Evolutionary conservation across 1,140 invertebrate genomes (phyloP).

Genomic region (Ips typographus): DNA sequence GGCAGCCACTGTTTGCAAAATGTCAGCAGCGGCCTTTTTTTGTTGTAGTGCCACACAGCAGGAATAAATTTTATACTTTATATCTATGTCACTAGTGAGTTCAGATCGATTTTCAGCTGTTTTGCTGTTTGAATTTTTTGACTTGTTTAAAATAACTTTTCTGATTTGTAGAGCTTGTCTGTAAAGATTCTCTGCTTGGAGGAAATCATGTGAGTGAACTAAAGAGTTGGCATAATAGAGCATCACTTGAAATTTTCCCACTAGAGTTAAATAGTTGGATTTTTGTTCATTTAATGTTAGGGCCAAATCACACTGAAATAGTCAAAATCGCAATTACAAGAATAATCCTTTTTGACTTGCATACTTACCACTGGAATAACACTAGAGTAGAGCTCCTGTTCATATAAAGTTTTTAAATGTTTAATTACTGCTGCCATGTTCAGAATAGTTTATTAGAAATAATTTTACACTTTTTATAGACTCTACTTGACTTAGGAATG

Average conservation of each 20-base stretch:
- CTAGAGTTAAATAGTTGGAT: slow-evolving; percentile 58
- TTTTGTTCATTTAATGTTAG: slow-evolving; percentile 67
- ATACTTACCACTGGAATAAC: slow-evolving; percentile 58
- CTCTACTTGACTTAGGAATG: too few relatives aligned
- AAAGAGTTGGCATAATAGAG: slow-evolving; percentile 70
- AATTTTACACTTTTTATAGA: too few relatives aligned
- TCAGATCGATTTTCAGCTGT: slow-evolving; percentile 48
- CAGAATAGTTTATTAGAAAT: background rate
- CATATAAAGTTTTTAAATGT: slow-evolving; percentile 61
- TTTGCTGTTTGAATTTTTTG: slow-evolving; percentile 48
- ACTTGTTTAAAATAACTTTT: slow-evolving; percentile 67
- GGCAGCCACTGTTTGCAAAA: slow-evolving; percentile 71
- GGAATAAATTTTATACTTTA: slow-evolving; percentile 75
- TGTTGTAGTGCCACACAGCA: slow-evolving; percentile 71
- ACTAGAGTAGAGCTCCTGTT: slow-evolving; percentile 62
- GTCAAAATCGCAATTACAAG: background rate
- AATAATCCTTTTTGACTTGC: slow-evolving; percentile 5
- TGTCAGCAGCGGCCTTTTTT: slow-evolving; percentile 61
- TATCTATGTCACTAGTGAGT: slow-evolving; percentile 64
- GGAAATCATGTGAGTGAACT: slow-evolving; percentile 64
- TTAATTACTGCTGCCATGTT: slow-evolving; percentile 44
- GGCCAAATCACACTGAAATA: slow-evolving; percentile 63
- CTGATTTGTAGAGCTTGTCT: slow-evolving; percentile 67
- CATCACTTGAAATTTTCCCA: slow-evolving; percentile 64
- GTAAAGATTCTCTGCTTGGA: slow-evolving; percentile 69